A percentile compares a stretch with the other conserved stretches of the same genome.
Conservation (phyloP, 2,113 vertebrate genomes). For the Uria lomvia region DNA sequence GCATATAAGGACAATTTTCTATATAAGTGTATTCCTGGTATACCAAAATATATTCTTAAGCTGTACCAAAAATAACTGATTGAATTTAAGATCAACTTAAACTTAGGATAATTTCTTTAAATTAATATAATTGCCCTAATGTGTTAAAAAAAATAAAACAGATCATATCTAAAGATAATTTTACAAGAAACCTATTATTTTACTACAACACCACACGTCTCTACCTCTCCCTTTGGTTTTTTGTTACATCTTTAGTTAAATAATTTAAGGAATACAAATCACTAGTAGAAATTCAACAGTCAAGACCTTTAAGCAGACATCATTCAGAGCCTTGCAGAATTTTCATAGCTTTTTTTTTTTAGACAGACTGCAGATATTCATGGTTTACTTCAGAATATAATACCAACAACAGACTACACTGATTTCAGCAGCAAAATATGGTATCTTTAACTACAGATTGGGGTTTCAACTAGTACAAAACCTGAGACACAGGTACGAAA, state of each 20-base stretch:
- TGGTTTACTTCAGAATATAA: not conserved
- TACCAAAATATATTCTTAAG: not conserved
- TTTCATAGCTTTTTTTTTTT: not conserved
- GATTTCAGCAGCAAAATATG: not conserved
- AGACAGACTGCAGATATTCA: not conserved
- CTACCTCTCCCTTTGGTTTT: not conserved
- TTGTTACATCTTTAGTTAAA: not conserved
- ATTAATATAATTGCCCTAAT: not conserved
- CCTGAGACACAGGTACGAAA: not conserved
- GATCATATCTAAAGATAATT: not conserved
- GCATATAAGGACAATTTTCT: not conserved
- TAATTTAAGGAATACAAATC: not conserved
- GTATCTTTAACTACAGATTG: not conserved
- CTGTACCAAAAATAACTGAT: not conserved
- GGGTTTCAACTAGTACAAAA: not conserved
- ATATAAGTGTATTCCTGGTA: not conserved
- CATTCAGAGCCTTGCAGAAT: not conserved
- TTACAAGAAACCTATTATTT: not conserved
- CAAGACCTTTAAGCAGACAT: not conserved
- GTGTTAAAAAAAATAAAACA: not conserved
- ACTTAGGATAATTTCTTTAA: not conserved
- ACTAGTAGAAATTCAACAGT: not conserved
- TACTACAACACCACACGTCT: not conserved
- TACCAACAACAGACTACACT: not conserved
- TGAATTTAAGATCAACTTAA: not conserved